Evolutionary conservation across 2,888 invertebrate genomes (phyloP).

Genomic region (Patella ulyssiponensis): DNA sequence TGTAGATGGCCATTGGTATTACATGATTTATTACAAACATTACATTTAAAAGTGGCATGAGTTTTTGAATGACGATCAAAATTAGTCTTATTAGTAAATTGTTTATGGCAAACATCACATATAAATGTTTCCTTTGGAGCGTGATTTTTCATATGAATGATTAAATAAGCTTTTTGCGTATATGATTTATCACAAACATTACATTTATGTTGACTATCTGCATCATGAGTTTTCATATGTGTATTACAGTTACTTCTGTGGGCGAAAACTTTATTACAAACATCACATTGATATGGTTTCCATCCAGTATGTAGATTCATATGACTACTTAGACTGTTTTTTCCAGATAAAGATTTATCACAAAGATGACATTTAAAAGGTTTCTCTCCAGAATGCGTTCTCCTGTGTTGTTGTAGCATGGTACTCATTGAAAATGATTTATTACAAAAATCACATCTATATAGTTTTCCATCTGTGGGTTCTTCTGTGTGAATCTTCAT

Average conservation of each 20-base stretch:
- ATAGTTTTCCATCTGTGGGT: background rate
- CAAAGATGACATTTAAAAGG: background rate
- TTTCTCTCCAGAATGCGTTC: background rate
- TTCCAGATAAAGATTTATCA: background rate
- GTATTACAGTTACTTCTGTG: background rate
- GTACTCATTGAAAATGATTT: background rate
- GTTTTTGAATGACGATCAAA: background rate
- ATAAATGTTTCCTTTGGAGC: background rate
- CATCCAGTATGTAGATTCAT: background rate
- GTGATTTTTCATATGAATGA: background rate
- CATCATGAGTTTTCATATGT: background rate
- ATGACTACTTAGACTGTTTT: background rate
- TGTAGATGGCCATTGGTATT: background rate
- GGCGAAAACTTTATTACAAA: background rate
- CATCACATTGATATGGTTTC: background rate
- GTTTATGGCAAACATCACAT: background rate
- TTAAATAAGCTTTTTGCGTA: background rate
- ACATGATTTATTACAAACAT: background rate
- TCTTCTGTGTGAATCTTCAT: slow-evolving; percentile 1
- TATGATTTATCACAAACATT: background rate
- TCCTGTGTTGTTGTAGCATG: background rate
- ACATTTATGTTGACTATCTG: background rate
- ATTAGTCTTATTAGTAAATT: background rate
- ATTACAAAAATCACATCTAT: background rate
- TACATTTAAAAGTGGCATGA: background rate